A percentile compares a stretch with the other conserved stretches of the same genome.
Evolutionary conservation across 2,888 invertebrate species (phyloP).

Genomic region (Dorcus parallelipipedus): DNA sequence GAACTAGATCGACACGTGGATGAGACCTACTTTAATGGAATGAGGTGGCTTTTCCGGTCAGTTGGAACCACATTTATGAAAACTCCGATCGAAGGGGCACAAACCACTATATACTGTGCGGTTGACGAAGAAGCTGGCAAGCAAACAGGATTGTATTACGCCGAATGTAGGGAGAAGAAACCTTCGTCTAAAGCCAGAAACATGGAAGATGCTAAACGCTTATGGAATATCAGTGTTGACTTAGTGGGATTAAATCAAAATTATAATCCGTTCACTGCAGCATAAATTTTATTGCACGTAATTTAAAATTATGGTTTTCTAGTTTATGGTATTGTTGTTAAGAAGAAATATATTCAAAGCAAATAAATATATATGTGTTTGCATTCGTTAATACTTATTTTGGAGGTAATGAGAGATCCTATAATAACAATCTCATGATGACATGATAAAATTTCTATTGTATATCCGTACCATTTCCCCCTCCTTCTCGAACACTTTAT

Average conservation of each 20-base stretch:
- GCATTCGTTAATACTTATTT: too few relatives aligned
- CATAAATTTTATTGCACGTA: too few relatives aligned
- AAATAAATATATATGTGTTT: too few relatives aligned
- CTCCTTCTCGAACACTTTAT: too few relatives aligned
- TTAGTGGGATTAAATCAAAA: slow-evolving; percentile 50
- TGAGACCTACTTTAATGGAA: slow-evolving; percentile 48
- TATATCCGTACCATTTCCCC: too few relatives aligned
- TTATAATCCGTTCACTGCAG: not conserved
- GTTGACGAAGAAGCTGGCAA: slow-evolving; percentile 61
- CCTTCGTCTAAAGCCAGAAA: slow-evolving; percentile 55
- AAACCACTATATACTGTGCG: slow-evolving; percentile 71
- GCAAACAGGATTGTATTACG: slow-evolving; percentile 57
- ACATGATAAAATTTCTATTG: too few relatives aligned
- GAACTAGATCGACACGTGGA: slow-evolving; percentile 69
- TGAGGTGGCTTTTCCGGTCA: slow-evolving; percentile 44
- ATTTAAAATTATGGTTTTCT: too few relatives aligned
- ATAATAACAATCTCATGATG: too few relatives aligned
- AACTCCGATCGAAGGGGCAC: slow-evolving; percentile 65
- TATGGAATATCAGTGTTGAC: slow-evolving; percentile 62
- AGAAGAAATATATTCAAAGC: too few relatives aligned
- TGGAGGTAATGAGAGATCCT: too few relatives aligned
- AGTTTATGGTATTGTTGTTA: too few relatives aligned
- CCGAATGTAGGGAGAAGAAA: slow-evolving; percentile 56
- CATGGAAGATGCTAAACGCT: slow-evolving; percentile 53
- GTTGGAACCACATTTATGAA: slow-evolving; percentile 55